Percentiles rank a stretch among this genome's conserved stretches.
phyloP scores from a whole-genome alignment of 2,888 invertebrate genomes.

The Amaurobius ferox region DNA sequence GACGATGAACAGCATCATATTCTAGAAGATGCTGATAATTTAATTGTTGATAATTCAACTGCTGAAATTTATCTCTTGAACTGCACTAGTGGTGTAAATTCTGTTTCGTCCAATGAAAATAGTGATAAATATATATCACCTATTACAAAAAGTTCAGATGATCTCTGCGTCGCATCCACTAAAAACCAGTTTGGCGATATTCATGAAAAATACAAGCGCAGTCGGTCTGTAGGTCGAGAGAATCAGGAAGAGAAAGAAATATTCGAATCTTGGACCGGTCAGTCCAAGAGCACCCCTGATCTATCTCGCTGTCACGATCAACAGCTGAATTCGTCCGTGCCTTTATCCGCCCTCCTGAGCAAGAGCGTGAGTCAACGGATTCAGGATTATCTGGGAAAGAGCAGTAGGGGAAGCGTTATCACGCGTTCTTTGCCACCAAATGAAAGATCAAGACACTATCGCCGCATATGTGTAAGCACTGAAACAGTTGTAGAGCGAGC shows the following conservation, averaged over 20 bases:
- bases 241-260: background rate
- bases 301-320: conserved; percentile 51
- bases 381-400: conserved; percentile 56
- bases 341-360: conserved; percentile 50
- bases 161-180: background rate
- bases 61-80: too few relatives aligned
- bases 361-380: conserved; percentile 66
- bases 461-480: conserved; percentile 63
- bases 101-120: background rate
- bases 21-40: background rate
- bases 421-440: conserved; percentile 43
- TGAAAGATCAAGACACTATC: conserved; percentile 55
- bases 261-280: background rate
- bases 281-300: conserved; percentile 67
- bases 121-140: background rate
- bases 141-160: conserved; percentile 10
- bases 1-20: background rate
- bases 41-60: background rate
- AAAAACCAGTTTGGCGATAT: background rate
- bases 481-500: conserved; percentile 64
- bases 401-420: conserved; percentile 8
- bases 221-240: conserved; percentile 45
- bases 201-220: conserved; percentile 36
- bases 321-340: conserved; percentile 24
- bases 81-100: too few relatives aligned